Percentiles rank a stretch among this genome's conserved stretches.
These are phyloP conservation scores for Gila orcuttii DNA, from an alignment of 2,113 vertebrate genomes.

Conservation along the genomic window DNA sequence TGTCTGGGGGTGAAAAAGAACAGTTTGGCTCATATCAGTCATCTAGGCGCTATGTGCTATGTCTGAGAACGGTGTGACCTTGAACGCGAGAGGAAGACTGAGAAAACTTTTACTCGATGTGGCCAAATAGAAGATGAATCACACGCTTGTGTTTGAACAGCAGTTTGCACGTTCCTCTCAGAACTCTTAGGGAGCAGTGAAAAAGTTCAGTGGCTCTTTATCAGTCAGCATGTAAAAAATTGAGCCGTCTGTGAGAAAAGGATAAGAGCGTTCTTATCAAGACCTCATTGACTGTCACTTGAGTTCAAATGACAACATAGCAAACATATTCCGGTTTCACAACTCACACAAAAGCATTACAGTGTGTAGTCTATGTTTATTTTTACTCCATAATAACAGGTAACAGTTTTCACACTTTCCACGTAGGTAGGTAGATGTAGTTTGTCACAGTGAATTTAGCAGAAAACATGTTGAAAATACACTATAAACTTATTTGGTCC, in stretches of 20 bases:
- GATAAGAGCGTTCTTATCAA: conserved; percentile 69
- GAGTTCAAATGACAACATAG: conserved; percentile 35
- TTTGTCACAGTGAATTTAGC: background rate
- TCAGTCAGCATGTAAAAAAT: conserved; percentile 64
- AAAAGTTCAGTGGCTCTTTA: conserved; percentile 61
- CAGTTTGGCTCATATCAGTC: conserved; percentile 46
- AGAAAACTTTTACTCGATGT: conserved; percentile 51
- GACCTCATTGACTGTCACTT: conserved; percentile 50
- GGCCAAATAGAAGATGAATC: conserved; percentile 63
- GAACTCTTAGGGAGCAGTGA: conserved; percentile 68
- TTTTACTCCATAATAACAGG: background rate
- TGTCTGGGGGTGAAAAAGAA: conserved; percentile 70
- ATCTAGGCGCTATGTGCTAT: conserved; percentile 55
- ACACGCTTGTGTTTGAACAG: conserved; percentile 71
- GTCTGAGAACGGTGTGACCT: conserved; percentile 41
- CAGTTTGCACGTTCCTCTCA: conserved; percentile 70
- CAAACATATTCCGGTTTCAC: background rate
- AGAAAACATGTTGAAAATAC: background rate
- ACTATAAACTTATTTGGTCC: background rate
- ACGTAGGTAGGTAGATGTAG: background rate
- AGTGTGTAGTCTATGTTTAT: background rate
- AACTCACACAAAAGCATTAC: background rate
- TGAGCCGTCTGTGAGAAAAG: conserved; percentile 53
- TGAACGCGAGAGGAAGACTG: conserved; percentile 29
- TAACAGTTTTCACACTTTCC: background rate